These are phyloP conservation scores for Oasisia sp. DNA, from an alignment of 2,888 invertebrate genomes.

Conservation along the genomic window DNA sequence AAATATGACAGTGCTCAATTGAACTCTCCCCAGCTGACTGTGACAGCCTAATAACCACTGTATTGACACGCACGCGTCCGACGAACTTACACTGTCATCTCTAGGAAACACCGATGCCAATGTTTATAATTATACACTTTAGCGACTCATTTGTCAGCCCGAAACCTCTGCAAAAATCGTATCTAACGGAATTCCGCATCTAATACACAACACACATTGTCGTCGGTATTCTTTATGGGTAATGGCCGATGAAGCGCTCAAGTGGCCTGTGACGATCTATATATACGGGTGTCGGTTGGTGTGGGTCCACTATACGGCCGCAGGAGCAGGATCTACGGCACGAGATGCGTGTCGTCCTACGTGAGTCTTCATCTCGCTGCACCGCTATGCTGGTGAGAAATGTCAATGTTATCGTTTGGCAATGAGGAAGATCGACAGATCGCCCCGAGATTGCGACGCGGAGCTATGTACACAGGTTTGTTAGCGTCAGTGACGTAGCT, in stretches of 20 bases:
- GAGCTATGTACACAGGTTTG: neutral
- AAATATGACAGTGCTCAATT: neutral
- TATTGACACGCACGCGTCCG: neutral
- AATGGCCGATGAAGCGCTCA: too few species aligned
- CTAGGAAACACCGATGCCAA: neutral
- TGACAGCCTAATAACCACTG: neutral
- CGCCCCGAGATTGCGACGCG: neutral
- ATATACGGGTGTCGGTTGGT: neutral
- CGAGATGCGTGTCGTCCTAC: neutral
- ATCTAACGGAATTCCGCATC: too few species aligned
- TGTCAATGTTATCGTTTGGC: slow-evolving; percentile 5
- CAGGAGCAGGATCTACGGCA: neutral
- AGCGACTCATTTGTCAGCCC: neutral
- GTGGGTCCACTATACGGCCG: neutral
- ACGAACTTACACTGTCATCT: neutral
- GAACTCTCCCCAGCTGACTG: neutral
- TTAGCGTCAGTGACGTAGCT: neutral
- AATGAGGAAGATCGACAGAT: neutral
- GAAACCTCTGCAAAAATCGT: neutral
- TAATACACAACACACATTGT: neutral
- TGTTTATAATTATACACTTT: neutral
- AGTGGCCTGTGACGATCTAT: neutral
- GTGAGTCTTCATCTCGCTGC: neutral
- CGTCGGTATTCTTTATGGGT: too few species aligned
- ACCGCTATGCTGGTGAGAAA: neutral